Conservation (phyloP, 2,888 invertebrate genomes). For the Lobophora halterata region DNA sequence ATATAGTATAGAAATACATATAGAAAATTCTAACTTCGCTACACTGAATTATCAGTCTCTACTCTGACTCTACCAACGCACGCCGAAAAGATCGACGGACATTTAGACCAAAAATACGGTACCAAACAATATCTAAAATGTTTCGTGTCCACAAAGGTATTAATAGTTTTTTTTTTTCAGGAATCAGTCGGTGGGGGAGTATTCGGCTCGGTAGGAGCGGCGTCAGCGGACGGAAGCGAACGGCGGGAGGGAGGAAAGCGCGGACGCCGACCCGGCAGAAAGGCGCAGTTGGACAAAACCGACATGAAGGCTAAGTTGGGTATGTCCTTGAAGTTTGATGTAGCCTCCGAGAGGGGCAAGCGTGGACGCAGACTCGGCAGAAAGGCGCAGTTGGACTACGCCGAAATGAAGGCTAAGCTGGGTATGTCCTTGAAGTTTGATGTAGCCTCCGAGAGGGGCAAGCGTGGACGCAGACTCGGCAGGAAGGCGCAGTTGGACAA, state of each 20-base stretch:
- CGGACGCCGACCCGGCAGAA: slow-evolving; percentile 93
- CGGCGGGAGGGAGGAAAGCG: slow-evolving; percentile 92
- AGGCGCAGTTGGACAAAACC: slow-evolving; percentile 91
- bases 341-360: slow-evolving; percentile 92
- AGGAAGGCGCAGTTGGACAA: slow-evolving; percentile 92
- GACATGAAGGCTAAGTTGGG: slow-evolving; percentile 98
- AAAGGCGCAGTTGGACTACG: slow-evolving; percentile 91
- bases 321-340: too few relatives aligned
- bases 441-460: slow-evolving; percentile 83
- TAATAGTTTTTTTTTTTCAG: slow-evolving; percentile 37
- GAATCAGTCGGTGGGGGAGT: slow-evolving; percentile 65
- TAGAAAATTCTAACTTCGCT: too few relatives aligned
- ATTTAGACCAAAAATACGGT: too few relatives aligned
- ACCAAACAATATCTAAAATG: too few relatives aligned
- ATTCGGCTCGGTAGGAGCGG: slow-evolving; percentile 61
- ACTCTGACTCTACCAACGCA: too few relatives aligned
- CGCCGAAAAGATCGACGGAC: too few relatives aligned
- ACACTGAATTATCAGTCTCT: too few relatives aligned
- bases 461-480: slow-evolving; percentile 93
- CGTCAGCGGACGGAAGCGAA: slow-evolving; percentile 77
- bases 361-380: slow-evolving; percentile 94
- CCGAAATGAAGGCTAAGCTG: slow-evolving; percentile 96
- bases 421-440: slow-evolving; percentile 74
- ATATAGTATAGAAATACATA: too few relatives aligned
- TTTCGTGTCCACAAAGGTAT: not conserved